Conservation (phyloP, 2,797 vertebrate species). For the Huso huso region DNA sequence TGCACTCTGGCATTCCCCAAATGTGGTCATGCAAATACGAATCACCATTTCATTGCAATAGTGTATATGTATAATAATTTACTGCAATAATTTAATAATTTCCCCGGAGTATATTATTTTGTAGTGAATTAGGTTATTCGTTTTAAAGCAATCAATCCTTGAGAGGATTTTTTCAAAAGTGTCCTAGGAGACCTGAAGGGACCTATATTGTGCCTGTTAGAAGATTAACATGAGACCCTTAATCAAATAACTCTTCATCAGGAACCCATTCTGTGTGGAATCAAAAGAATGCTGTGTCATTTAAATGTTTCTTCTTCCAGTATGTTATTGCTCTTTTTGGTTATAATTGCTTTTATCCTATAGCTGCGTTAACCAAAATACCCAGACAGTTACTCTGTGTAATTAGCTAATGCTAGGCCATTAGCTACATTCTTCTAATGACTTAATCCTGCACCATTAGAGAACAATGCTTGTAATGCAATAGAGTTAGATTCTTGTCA, state of each 20-base stretch:
- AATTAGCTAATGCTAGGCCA: constrained; percentile 47
- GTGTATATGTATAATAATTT: no score
- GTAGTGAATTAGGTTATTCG: no score
- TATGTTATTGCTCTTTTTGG: constrained; percentile 25
- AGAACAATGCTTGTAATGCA: constrained; percentile 35
- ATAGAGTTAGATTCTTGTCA: constrained; percentile 39
- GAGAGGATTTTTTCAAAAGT: background rate
- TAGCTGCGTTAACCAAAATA: constrained; percentile 34
- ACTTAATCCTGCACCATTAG: constrained; percentile 45
- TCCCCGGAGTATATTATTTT: no score
- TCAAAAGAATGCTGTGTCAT: background rate
- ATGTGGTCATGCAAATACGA: no score
- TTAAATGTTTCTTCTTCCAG: constrained; percentile 28
- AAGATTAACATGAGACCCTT: constrained; percentile 48
- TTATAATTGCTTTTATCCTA: constrained; percentile 44
- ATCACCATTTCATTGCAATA: no score
- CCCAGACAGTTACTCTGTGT: constrained; percentile 37
- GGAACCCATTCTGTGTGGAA: background rate
- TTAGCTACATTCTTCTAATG: constrained; percentile 52
- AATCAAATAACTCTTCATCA: constrained; percentile 46
- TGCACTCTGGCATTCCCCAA: no score
- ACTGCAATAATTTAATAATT: no score
- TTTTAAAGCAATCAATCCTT: no score
- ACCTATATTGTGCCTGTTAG: constrained; percentile 5
- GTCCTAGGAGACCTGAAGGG: background rate